Percentiles rank a stretch among this genome's conserved stretches.
Evolutionary conservation across 2,797 vertebrate genomes (phyloP).

Genomic region (Crax fasciolata): DNA sequence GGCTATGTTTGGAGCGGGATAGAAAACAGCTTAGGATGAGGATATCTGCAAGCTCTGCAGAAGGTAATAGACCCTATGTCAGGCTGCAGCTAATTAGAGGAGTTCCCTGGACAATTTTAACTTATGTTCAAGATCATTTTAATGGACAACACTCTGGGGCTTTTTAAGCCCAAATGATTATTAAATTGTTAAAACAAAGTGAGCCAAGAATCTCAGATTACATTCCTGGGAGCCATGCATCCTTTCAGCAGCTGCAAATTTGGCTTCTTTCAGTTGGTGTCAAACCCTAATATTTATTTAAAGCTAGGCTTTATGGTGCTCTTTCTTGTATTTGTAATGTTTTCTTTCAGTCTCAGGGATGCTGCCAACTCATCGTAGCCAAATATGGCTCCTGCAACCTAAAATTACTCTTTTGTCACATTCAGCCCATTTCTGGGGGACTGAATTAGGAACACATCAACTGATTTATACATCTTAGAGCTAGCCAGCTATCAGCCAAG

Average conservation of each 20-base stretch:
- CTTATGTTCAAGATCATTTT: background rate
- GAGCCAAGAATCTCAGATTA: background rate
- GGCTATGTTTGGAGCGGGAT: background rate
- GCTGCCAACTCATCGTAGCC: constrained; percentile 10
- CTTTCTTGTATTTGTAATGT: background rate
- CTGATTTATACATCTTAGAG: background rate
- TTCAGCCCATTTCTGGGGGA: background rate
- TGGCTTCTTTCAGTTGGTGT: background rate
- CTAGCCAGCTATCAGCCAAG: background rate
- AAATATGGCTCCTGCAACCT: constrained; percentile 13
- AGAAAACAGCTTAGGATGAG: background rate
- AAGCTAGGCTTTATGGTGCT: constrained; percentile 6
- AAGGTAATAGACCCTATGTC: rapidly evolving
- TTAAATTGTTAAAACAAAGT: background rate
- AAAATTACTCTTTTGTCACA: background rate
- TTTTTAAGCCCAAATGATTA: constrained; percentile 8
- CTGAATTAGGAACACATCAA: background rate
- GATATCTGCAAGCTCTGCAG: background rate
- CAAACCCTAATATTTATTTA: constrained; percentile 26
- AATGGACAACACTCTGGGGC: background rate
- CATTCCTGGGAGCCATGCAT: constrained; percentile 23
- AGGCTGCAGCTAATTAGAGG: background rate
- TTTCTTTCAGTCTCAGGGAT: constrained; percentile 11
- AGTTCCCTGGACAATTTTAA: background rate
- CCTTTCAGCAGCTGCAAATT: background rate